phyloP scores from a whole-genome alignment of 2,888 invertebrate species.

The Eristalis pertinax region DNA sequence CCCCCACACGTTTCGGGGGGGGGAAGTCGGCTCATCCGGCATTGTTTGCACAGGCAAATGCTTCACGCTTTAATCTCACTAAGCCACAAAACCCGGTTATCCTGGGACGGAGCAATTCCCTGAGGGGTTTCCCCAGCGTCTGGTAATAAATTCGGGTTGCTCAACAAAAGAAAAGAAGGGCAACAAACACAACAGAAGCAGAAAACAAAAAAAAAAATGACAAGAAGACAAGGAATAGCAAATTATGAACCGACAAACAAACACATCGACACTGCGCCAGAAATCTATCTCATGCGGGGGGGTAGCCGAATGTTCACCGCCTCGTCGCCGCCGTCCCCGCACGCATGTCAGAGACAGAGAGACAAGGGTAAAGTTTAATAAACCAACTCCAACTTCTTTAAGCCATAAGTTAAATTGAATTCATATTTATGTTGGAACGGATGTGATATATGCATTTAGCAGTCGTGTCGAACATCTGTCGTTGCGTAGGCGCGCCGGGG shows the following conservation, averaged over 20 bases:
- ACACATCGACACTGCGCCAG: background rate
- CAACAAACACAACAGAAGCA: background rate
- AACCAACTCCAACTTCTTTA: slow-evolving; percentile 7
- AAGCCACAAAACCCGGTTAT: slow-evolving; percentile 12
- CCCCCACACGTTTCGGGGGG: background rate
- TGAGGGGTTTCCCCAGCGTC: background rate
- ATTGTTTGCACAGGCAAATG: slow-evolving; percentile 13
- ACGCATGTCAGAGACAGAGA: background rate
- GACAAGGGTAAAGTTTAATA: background rate
- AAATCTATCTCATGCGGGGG: background rate
- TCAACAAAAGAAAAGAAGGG: background rate
- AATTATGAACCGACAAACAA: background rate
- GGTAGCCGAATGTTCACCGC: background rate
- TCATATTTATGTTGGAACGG: slow-evolving; percentile 10
- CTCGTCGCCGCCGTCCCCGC: background rate
- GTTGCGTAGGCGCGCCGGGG: background rate
- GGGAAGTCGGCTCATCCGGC: background rate
- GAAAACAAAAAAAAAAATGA: background rate
- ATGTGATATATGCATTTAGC: slow-evolving; percentile 4
- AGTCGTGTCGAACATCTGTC: slow-evolving; percentile 7
- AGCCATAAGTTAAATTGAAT: slow-evolving; percentile 27
- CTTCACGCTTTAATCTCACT: slow-evolving; percentile 15
- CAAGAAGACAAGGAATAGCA: background rate
- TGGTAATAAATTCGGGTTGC: background rate
- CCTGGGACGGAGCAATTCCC: background rate